phyloP scores from a whole-genome alignment of 2,113 vertebrate species.

The Cephalopholis sonnerati region DNA sequence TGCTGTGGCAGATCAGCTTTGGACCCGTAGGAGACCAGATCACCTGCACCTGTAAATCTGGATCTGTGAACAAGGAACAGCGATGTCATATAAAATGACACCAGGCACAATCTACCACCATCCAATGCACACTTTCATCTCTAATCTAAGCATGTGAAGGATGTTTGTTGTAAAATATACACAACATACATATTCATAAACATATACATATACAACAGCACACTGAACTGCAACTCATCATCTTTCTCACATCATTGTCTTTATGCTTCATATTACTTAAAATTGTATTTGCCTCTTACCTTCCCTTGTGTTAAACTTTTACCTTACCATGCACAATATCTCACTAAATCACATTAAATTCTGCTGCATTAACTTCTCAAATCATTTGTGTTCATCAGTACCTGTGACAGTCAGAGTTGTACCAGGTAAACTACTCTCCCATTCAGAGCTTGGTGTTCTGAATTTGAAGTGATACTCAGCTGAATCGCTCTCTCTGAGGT shows the following conservation, averaged over 20 bases:
- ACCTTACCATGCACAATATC: too few species aligned
- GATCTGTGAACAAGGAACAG: background rate
- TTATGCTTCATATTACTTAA: too few species aligned
- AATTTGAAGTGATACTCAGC: constrained; percentile 39
- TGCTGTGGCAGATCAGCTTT: constrained; percentile 46
- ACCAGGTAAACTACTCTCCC: constrained; percentile 7
- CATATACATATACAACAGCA: too few species aligned
- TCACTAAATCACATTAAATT: background rate
- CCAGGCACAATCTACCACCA: too few species aligned
- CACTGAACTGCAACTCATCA: too few species aligned
- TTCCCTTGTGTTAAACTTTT: background rate
- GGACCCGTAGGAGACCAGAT: constrained; percentile 10
- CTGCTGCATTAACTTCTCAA: background rate
- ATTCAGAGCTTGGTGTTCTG: rapidly evolving
- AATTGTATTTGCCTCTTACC: too few species aligned
- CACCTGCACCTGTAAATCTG: constrained; percentile 49
- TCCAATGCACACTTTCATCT: too few species aligned
- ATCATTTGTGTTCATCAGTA: background rate
- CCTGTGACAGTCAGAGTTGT: constrained; percentile 54
- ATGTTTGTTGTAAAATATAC: too few species aligned
- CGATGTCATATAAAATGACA: background rate
- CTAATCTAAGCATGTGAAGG: too few species aligned
- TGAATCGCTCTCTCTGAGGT: constrained; percentile 47
- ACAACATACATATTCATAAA: too few species aligned
- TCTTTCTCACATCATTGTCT: too few species aligned